Percentiles rank a stretch among this genome's conserved stretches.
Conservation (phyloP, 2,797 vertebrate genomes). For the Furcifer pardalis region DNA sequence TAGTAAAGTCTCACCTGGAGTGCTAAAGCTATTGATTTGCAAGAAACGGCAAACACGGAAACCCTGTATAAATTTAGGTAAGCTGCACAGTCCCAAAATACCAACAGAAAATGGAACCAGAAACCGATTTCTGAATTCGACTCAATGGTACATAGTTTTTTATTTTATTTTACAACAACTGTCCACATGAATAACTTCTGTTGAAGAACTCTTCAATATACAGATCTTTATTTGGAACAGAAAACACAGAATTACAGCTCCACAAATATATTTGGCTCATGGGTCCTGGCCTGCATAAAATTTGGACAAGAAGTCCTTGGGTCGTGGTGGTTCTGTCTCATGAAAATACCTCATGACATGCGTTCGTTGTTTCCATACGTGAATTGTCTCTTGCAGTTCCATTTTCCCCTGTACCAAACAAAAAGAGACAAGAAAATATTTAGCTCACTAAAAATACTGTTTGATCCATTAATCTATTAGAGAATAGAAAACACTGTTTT, state of each 20-base stretch:
- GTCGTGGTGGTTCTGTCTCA: slow-evolving; percentile 80
- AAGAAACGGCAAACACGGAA: background rate
- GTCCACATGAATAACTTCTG: background rate
- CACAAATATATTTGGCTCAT: slow-evolving; percentile 73
- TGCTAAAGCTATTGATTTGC: background rate
- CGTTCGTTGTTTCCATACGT: slow-evolving; percentile 95
- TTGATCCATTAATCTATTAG: background rate
- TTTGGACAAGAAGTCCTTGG: slow-evolving; percentile 91
- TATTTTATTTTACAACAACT: too few relatives aligned
- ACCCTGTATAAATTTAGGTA: background rate
- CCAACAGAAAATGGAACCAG: background rate
- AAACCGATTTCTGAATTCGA: background rate
- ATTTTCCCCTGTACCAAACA: slow-evolving; percentile 86
- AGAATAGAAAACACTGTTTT: background rate
- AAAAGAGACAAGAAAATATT: slow-evolving; percentile 8
- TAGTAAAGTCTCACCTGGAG: background rate
- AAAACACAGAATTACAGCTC: slow-evolving; percentile 47
- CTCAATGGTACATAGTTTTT: too few relatives aligned
- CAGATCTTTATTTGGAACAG: slow-evolving; percentile 71
- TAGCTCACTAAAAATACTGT: background rate
- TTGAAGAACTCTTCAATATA: background rate
- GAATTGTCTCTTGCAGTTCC: slow-evolving; percentile 93
- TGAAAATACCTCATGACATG: slow-evolving; percentile 93
- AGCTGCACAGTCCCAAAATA: too few relatives aligned
- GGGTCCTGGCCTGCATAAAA: slow-evolving; percentile 90